A percentile compares a stretch with the other conserved stretches of the same genome.
Conservation (phyloP, 2,888 invertebrate species). For the Amblyjoppa fuscipennis region DNA sequence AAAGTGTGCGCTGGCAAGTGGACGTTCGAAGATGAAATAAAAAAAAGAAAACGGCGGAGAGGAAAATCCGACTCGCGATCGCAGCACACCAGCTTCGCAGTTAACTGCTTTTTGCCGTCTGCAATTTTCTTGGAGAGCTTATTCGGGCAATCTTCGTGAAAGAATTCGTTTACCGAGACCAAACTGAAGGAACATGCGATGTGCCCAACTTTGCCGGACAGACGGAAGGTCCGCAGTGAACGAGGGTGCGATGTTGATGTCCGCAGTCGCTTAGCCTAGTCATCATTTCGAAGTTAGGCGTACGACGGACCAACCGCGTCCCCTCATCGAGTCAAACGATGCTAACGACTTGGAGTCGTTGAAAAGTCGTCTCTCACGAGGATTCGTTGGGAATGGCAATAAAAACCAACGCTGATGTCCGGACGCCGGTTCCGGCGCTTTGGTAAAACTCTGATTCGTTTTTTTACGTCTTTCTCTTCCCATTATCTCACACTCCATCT, state of each 20-base stretch:
- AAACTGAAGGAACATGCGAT: not conserved
- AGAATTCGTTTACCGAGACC: constrained; percentile 34
- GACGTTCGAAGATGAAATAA: not conserved
- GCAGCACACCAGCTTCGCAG: not conserved
- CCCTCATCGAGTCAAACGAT: not conserved
- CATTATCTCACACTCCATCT: not conserved
- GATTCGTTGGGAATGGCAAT: not conserved
- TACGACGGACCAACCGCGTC: not conserved
- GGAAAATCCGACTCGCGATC: constrained; percentile 3
- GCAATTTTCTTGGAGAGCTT: constrained; percentile 46
- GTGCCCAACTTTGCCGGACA: constrained; percentile 36
- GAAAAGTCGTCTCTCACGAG: constrained; percentile 28
- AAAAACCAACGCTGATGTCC: constrained; percentile 46
- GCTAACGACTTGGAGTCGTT: constrained; percentile 20
- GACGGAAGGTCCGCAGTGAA: constrained; percentile 21
- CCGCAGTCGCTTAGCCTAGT: constrained; percentile 2
- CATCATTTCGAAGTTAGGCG: constrained; percentile 23
- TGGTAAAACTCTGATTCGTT: not conserved
- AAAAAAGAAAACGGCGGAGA: constrained; percentile 8
- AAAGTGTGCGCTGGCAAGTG: not conserved
- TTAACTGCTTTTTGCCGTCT: constrained; percentile 25
- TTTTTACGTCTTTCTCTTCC: not conserved
- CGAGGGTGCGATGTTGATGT: constrained; percentile 6
- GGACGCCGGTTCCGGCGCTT: constrained; percentile 5
- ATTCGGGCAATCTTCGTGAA: constrained; percentile 33